These are phyloP conservation scores for Saguinus oedipus DNA, from an alignment of 2,797 vertebrate genomes.

Conservation along the genomic window DNA sequence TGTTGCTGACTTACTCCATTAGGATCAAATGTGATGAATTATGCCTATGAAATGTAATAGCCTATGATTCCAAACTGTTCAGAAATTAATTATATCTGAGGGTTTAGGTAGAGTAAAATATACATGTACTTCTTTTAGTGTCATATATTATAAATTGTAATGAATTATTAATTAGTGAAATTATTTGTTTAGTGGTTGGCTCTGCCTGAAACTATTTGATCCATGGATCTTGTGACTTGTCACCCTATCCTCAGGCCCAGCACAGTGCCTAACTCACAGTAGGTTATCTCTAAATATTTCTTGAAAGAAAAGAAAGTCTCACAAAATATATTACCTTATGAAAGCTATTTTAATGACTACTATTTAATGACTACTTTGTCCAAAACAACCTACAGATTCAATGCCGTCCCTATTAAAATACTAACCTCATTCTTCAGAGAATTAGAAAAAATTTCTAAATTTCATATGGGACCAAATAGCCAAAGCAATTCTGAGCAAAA, in stretches of 20 bases:
- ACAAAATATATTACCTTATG: neutral
- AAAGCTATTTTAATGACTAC: no score
- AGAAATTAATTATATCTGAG: constrained; percentile 42
- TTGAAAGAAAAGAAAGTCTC: neutral
- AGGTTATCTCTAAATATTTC: neutral
- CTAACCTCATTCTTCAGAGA: neutral
- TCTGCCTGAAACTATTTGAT: neutral
- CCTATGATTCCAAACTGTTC: neutral
- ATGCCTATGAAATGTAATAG: neutral
- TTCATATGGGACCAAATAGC: neutral
- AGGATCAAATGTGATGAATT: constrained; percentile 44
- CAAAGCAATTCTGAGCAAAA: neutral
- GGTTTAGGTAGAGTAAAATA: neutral
- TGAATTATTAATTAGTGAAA: constrained; percentile 34
- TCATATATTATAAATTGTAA: neutral
- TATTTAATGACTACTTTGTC: neutral
- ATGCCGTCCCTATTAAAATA: neutral
- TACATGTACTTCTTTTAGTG: neutral
- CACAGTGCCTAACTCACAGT: neutral
- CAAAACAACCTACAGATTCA: neutral
- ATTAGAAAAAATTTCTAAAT: neutral
- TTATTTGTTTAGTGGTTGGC: constrained; percentile 7
- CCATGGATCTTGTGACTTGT: neutral
- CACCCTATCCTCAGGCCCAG: neutral
- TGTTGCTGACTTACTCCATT: constrained; percentile 47